phyloP scores from a whole-genome alignment of 2,888 invertebrate genomes.

The Drosophila prolongata region DNA sequence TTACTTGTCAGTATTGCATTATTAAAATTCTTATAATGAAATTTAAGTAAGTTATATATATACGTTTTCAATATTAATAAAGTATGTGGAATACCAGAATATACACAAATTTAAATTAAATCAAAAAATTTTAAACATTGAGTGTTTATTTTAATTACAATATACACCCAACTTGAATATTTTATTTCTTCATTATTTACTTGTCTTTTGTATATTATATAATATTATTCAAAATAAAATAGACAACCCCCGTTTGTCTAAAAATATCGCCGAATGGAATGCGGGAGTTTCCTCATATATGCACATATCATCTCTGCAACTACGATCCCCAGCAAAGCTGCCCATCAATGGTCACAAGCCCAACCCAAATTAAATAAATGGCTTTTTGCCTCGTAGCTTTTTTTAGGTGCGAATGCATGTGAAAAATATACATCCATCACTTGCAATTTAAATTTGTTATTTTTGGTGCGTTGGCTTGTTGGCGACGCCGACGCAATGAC shows the following conservation, averaged over 20 bases:
- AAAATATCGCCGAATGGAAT: not conserved
- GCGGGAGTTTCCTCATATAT: not conserved
- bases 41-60: no score
- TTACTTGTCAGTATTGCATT: no score
- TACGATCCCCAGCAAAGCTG: constrained; percentile 3
- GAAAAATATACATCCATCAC: constrained; percentile 25
- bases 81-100: no score
- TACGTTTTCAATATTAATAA: no score
- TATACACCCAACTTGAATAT: no score
- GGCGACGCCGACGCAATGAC: constrained; percentile 27
- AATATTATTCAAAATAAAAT: not conserved
- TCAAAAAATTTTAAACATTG: no score
- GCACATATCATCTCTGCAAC: not conserved
- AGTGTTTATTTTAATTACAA: no score
- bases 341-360: constrained; percentile 14
- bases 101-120: no score
- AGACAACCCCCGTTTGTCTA: not conserved
- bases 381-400: not conserved
- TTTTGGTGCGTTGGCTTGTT: constrained; percentile 25
- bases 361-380: constrained; percentile 14
- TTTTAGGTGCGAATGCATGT: constrained; percentile 19
- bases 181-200: no score
- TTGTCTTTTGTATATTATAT: not conserved
- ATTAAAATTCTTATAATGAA: no score
- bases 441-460: constrained; percentile 11